Percentiles rank a stretch among this genome's conserved stretches.
Evolutionary conservation across 2,113 vertebrate species (phyloP).

Genomic region (Datnioides undecimradiatus): DNA sequence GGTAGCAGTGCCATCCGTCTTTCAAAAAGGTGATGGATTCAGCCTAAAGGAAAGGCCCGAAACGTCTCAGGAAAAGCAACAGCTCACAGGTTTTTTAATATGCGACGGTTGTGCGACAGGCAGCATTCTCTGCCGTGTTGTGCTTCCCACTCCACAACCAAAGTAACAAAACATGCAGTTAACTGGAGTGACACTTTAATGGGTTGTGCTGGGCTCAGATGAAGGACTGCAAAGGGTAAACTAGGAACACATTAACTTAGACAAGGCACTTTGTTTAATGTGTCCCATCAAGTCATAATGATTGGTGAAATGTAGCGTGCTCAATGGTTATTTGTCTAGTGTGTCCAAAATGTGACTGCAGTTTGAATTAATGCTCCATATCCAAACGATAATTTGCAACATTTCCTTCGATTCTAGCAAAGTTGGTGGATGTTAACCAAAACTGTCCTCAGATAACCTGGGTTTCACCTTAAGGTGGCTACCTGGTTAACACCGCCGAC

Average conservation of each 20-base stretch:
- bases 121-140: background rate
- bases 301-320: slow-evolving; percentile 34
- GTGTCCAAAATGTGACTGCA: slow-evolving; percentile 3
- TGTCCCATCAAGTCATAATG: slow-evolving; percentile 22
- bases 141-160: background rate
- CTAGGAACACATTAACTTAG: background rate
- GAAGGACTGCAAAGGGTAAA: slow-evolving; percentile 3
- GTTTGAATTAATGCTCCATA: slow-evolving; percentile 11
- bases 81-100: slow-evolving; percentile 4
- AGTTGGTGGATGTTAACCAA: background rate
- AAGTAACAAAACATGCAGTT: slow-evolving; percentile 16
- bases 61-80: slow-evolving; percentile 18
- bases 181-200: slow-evolving; percentile 28
- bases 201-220: slow-evolving; percentile 5
- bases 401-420: background rate
- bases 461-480: no score
- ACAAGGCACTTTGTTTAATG: slow-evolving; percentile 16
- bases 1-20: slow-evolving; percentile 9
- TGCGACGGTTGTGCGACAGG: background rate
- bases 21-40: slow-evolving; percentile 41
- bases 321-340: slow-evolving; percentile 7
- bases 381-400: background rate
- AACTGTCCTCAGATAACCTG: no score
- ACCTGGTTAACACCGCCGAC: no score
- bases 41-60: slow-evolving; percentile 26